Conservation (phyloP, 1,140 invertebrate genomes). For the Philotrypesis tridentata region DNA sequence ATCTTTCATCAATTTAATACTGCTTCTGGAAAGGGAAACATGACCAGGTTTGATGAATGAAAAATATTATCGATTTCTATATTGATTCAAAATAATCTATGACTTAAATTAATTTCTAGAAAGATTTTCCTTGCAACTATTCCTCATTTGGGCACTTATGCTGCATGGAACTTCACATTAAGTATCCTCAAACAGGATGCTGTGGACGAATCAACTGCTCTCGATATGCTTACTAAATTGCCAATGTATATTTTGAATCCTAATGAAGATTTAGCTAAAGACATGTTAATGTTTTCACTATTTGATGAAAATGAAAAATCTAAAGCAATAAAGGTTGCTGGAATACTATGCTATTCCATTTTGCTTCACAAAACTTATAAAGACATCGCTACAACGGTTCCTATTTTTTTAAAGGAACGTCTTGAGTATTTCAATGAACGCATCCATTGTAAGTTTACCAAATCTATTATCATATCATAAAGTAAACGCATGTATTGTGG, state of each 20-base stretch:
- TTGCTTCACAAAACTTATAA: slow-evolving; percentile 65
- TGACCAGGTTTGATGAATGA: slow-evolving; percentile 16
- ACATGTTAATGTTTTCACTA: slow-evolving; percentile 62
- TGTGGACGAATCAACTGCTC: slow-evolving; percentile 54
- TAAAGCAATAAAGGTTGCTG: slow-evolving; percentile 58
- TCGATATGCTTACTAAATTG: slow-evolving; percentile 64
- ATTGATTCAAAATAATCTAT: slow-evolving; percentile 11
- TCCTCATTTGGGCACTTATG: slow-evolving; percentile 68
- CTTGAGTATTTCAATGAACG: slow-evolving; percentile 57
- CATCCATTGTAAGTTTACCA: slow-evolving; percentile 55
- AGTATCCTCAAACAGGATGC: slow-evolving; percentile 62
- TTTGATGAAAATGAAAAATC: slow-evolving; percentile 48
- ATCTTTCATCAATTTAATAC: slow-evolving; percentile 56
- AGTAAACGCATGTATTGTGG: too few species aligned
- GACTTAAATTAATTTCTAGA: slow-evolving; percentile 50
- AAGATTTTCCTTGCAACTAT: slow-evolving; percentile 68
- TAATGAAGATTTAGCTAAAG: slow-evolving; percentile 60
- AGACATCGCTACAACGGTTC: slow-evolving; percentile 21
- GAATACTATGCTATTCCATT: slow-evolving; percentile 65
- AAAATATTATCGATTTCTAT: slow-evolving; percentile 7
- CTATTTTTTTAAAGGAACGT: slow-evolving; percentile 32
- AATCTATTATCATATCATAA: too few species aligned
- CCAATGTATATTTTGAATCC: slow-evolving; percentile 65
- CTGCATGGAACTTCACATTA: slow-evolving; percentile 62
- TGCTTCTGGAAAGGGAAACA: slow-evolving; percentile 5